These are phyloP conservation scores for Diacarnus erythraeanus DNA, from an alignment of 37 sponge, comb jelly and placozoan genomes.

Conservation along the genomic window DNA sequence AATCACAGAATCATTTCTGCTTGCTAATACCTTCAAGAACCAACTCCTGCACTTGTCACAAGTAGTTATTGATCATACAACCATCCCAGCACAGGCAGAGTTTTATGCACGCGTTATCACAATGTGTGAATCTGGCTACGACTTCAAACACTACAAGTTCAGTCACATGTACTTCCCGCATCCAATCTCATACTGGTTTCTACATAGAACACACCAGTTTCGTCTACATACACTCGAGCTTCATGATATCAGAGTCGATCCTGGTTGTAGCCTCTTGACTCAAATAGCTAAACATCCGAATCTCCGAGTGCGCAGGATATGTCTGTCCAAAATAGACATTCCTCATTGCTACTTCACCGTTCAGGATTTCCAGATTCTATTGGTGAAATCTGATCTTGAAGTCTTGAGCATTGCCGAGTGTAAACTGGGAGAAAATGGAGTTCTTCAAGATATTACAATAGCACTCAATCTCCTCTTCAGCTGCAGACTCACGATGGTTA, in stretches of 20 bases:
- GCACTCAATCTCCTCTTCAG: conserved; percentile 17
- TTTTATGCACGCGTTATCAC: neutral
- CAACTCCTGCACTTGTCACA: conserved; percentile 4
- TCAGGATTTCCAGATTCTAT: conserved; percentile 9
- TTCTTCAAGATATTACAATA: conserved; percentile 1
- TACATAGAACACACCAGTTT: conserved; percentile 4
- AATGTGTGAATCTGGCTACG: neutral
- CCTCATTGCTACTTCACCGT: conserved; percentile 9
- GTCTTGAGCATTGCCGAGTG: conserved; percentile 2
- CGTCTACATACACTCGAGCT: conserved; percentile 11
- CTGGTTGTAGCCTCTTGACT: neutral
- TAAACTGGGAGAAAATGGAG: conserved; percentile 15
- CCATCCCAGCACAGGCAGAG: neutral
- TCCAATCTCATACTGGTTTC: conserved; percentile 8
- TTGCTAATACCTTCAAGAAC: neutral
- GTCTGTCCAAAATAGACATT: conserved; percentile 7
- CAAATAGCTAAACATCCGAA: conserved; percentile 13
- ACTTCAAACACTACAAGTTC: conserved; percentile 11
- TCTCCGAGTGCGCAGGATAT: neutral
- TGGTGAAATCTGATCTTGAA: neutral
- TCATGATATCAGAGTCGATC: neutral
- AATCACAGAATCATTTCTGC: conserved; percentile 9
- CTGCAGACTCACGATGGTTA: neutral
- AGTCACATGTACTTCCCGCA: conserved; percentile 15
- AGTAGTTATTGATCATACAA: neutral